Percentiles rank a stretch among this genome's conserved stretches.
Conservation (phyloP, 2,888 invertebrate species). For the Brachyopa scutellaris region DNA sequence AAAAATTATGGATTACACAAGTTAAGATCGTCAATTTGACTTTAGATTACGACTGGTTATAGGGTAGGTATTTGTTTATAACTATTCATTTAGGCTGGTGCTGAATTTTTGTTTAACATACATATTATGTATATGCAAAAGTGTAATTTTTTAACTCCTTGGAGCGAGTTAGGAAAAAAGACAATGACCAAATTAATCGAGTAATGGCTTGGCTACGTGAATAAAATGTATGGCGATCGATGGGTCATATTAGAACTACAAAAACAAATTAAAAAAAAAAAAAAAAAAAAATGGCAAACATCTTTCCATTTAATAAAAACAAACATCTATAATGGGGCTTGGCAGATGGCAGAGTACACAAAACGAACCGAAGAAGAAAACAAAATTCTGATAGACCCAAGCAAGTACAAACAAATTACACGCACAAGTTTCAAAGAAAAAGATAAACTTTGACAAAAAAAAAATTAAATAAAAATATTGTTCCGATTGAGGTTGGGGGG, state of each 20-base stretch:
- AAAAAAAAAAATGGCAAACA: constrained; percentile 61
- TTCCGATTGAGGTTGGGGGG: constrained; percentile 3
- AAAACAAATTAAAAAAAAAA: background rate
- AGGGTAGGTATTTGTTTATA: constrained; percentile 17
- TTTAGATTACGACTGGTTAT: constrained; percentile 64
- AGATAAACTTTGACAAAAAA: background rate
- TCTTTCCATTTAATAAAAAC: constrained; percentile 8
- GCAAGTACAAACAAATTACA: constrained; percentile 63
- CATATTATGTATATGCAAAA: constrained; percentile 9
- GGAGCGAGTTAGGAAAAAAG: constrained; percentile 8
- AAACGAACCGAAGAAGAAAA: background rate
- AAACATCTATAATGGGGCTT: background rate
- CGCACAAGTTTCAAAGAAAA: constrained; percentile 48
- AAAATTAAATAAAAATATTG: background rate
- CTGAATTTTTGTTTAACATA: constrained; percentile 30
- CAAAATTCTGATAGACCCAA: constrained; percentile 40
- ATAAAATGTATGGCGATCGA: constrained; percentile 68
- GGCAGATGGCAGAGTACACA: background rate
- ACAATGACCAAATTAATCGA: constrained; percentile 16
- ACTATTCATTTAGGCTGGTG: constrained; percentile 48
- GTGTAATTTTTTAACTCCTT: background rate
- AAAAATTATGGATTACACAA: constrained; percentile 65
- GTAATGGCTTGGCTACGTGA: constrained; percentile 49
- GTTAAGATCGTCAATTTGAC: constrained; percentile 54
- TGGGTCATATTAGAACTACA: constrained; percentile 56